Evolutionary conservation across 2,888 invertebrate species (phyloP).

Genomic region (Pachycephus smyrnensis): DNA sequence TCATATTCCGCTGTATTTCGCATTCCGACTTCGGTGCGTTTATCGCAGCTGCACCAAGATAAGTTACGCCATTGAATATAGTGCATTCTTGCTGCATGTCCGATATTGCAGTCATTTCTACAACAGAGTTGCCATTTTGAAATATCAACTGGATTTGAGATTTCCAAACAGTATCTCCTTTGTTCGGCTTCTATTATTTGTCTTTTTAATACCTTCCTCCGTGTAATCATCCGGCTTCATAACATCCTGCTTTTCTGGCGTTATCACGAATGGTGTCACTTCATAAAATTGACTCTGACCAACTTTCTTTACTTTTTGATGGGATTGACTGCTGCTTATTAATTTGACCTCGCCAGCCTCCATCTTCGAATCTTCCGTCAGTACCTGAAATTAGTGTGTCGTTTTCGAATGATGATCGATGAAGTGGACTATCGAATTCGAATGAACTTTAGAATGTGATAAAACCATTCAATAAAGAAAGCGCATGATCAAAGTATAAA

Average conservation of each 20-base stretch:
- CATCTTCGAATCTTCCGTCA: constrained; percentile 64
- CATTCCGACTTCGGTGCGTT: constrained; percentile 92
- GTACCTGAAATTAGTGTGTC: constrained; percentile 42
- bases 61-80: constrained; percentile 92
- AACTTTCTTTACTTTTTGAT: constrained; percentile 63
- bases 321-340: constrained; percentile 36
- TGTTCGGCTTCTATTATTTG: background rate
- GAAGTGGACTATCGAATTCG: background rate
- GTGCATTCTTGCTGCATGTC: constrained; percentile 91
- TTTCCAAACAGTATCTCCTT: background rate
- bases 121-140: constrained; percentile 15
- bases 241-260: constrained; percentile 80
- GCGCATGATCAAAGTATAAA: background rate
- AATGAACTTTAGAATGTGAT: background rate
- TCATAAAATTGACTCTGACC: constrained; percentile 71
- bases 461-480: background rate
- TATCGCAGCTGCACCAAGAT: constrained; percentile 91
- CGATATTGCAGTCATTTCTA: constrained; percentile 71
- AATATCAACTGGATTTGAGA: background rate
- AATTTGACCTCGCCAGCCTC: constrained; percentile 55
- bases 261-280: constrained; percentile 54
- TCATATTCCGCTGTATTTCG: constrained; percentile 95
- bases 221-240: constrained; percentile 84
- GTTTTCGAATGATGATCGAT: no score
- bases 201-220: constrained; percentile 73